Conservation (phyloP, 2,113 vertebrate genomes). For the Hoplias malabaricus region DNA sequence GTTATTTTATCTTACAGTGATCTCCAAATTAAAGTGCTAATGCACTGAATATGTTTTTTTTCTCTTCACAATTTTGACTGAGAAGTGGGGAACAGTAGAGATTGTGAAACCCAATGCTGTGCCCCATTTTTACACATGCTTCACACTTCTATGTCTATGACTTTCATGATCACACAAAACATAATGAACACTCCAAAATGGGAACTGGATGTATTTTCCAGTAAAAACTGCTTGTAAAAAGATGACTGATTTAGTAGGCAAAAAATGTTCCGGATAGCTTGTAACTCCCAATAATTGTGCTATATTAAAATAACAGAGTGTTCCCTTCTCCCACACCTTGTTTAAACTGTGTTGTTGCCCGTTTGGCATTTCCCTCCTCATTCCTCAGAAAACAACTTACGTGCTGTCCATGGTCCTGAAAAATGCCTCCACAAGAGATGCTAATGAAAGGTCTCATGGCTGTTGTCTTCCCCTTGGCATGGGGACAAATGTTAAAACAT, state of each 20-base stretch:
- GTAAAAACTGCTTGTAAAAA: neutral
- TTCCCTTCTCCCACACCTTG: neutral
- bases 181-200: neutral
- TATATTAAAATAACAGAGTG: neutral
- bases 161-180: neutral
- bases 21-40: too few species aligned
- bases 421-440: conserved; percentile 33
- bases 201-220: neutral
- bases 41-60: too few species aligned
- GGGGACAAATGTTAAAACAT: neutral
- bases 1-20: too few species aligned
- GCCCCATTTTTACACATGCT: neutral
- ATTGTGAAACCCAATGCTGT: neutral
- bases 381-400: conserved; percentile 43
- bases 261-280: neutral
- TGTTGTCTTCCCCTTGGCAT: neutral
- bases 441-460: conserved; percentile 15
- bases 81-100: neutral
- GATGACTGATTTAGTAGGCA: neutral
- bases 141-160: conserved; percentile 10
- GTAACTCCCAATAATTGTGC: neutral
- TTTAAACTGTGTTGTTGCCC: conserved; percentile 5
- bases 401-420: conserved; percentile 60
- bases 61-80: neutral
- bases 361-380: conserved; percentile 24